Evolutionary conservation across 2,888 invertebrate genomes (phyloP).

Genomic region (Ophion obscuratus): DNA sequence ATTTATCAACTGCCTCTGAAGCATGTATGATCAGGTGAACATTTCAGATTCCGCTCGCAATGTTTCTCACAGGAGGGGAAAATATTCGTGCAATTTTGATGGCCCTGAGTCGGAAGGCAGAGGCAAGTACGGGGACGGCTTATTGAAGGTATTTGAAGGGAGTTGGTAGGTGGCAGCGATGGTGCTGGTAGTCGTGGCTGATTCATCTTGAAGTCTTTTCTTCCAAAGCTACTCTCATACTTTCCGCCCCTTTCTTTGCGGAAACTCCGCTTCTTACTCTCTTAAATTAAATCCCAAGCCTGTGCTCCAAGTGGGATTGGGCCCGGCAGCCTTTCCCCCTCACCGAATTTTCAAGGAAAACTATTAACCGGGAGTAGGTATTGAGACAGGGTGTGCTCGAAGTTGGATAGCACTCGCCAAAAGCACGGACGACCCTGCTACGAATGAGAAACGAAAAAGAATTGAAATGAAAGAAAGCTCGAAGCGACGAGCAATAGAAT

Average conservation of each 20-base stretch:
- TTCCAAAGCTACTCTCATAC: conserved; percentile 45
- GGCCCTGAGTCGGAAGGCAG: conserved; percentile 1
- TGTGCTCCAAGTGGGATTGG: conserved; percentile 3
- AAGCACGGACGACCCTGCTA: neutral
- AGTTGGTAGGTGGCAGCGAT: conserved; percentile 9
- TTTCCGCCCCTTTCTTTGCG: conserved; percentile 39
- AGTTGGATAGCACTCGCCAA: conserved; percentile 20
- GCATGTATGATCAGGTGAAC: conserved; percentile 17
- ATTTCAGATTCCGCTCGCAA: neutral
- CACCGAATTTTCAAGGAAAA: conserved; percentile 22
- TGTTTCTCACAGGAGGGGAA: neutral
- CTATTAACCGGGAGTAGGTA: conserved; percentile 4
- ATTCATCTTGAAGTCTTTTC: conserved; percentile 62
- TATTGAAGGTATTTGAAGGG: conserved; percentile 65
- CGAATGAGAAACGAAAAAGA: conserved; percentile 14
- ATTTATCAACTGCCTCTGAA: neutral
- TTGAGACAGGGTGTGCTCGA: conserved; percentile 9
- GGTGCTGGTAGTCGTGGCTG: conserved; percentile 1
- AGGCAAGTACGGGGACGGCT: conserved; percentile 62
- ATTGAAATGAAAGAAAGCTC: conserved; percentile 6
- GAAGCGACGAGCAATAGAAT: conserved; percentile 19
- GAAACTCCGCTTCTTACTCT: conserved; percentile 64
- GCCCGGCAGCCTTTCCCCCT: conserved; percentile 19
- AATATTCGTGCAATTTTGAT: conserved; percentile 52
- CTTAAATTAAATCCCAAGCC: conserved; percentile 71